Conservation (phyloP, 2,113 vertebrate genomes). For the Oncorhynchus tshawytscha region DNA sequence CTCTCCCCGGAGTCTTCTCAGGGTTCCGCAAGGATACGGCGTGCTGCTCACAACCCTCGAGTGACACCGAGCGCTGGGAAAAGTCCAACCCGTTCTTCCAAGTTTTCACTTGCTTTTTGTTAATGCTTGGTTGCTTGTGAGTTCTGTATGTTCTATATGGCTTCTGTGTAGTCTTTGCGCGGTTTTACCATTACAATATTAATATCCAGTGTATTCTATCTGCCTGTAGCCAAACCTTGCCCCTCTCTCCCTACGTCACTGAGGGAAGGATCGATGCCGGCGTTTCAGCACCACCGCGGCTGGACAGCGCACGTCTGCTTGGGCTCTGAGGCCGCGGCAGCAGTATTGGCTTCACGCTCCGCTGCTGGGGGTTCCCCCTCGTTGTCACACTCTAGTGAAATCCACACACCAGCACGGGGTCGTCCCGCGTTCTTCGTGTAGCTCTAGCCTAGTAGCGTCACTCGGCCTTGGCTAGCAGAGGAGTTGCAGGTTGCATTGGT, state of each 20-base stretch:
- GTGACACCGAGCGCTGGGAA: constrained; percentile 47
- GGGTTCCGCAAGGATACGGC: constrained; percentile 42
- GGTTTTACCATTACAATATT: neutral
- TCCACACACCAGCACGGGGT: constrained; percentile 20
- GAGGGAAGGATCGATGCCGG: constrained; percentile 43
- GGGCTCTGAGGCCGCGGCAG: constrained; percentile 23
- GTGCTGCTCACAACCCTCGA: constrained; percentile 49
- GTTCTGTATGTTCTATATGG: neutral
- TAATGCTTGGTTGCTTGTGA: neutral
- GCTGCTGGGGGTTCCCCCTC: constrained; percentile 13
- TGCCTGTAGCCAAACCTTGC: neutral
- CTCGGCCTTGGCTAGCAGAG: neutral
- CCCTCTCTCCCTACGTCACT: constrained; percentile 47
- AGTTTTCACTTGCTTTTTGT: constrained; percentile 11
- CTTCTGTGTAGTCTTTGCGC: constrained; percentile 4
- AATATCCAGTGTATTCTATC: neutral
- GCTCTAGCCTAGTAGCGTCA: neutral
- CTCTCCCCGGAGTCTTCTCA: constrained; percentile 36
- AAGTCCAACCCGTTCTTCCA: constrained; percentile 47
- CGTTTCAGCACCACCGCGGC: constrained; percentile 62
- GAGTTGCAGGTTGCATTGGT: neutral
- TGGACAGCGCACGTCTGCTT: constrained; percentile 59
- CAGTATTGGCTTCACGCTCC: constrained; percentile 15
- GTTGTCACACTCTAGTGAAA: constrained; percentile 11
- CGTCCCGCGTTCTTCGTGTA: constrained; percentile 9